A percentile compares a stretch with the other conserved stretches of the same genome.
phyloP scores from a whole-genome alignment of 2,113 vertebrate genomes.

The Apteryx owenii region DNA sequence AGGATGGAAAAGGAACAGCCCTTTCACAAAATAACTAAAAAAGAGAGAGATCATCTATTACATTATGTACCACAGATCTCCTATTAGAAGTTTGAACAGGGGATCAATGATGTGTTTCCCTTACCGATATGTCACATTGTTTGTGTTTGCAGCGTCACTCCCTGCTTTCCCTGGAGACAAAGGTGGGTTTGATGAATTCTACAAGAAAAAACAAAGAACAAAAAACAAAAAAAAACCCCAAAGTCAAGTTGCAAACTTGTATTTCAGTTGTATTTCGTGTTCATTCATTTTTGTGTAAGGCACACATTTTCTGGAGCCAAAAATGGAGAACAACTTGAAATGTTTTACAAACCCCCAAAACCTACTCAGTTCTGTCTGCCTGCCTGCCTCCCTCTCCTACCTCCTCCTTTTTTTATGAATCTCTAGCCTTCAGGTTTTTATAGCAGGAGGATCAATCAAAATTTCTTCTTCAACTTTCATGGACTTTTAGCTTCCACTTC shows the following conservation, averaged over 20 bases:
- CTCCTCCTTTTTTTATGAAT: background rate
- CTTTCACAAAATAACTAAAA: background rate
- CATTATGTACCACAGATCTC: background rate
- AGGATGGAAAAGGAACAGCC: background rate
- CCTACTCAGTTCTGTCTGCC: background rate
- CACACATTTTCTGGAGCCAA: background rate
- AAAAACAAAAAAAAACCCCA: background rate
- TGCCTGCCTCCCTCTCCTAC: background rate
- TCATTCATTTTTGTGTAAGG: background rate
- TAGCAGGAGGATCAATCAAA: background rate
- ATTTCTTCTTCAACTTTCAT: background rate
- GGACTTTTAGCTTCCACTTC: background rate
- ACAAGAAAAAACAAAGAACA: background rate
- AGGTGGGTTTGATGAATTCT: conserved; percentile 65
- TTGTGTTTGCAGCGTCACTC: conserved; percentile 58
- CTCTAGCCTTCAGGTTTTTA: background rate
- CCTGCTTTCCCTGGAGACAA: conserved; percentile 75
- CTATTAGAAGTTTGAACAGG: rapidly evolving
- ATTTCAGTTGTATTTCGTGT: background rate
- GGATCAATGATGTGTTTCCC: background rate
- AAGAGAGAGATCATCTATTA: background rate
- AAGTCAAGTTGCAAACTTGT: background rate
- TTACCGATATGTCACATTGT: conserved; percentile 70
- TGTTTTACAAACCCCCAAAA: background rate
- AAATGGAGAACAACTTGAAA: background rate